Evolutionary conservation across 2,113 vertebrate species (phyloP), one percentile per base, ranked within the genome.

Genomic region (Hydrolagus affinis): DNA sequence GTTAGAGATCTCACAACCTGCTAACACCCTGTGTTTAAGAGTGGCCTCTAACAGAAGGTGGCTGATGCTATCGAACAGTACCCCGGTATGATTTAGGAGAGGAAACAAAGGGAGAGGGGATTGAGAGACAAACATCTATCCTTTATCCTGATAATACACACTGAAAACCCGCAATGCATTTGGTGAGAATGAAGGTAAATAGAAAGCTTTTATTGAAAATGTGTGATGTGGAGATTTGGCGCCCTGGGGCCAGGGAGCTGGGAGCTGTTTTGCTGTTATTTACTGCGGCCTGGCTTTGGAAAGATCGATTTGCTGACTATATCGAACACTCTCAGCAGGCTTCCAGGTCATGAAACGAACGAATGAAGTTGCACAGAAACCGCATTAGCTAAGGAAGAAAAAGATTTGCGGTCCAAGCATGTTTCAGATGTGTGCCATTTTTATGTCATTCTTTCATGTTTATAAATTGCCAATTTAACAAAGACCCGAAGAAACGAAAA

Each of bases 241-340:
- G 78, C 28, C 78, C 28, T 83, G 25, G 12, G 25, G 78, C 62
- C 21, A 32, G 3, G 14, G 17, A n/a, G 25, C 32, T 83, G 60
- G 19, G 60, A 30, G 62, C 60, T 83, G 60, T 62, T 30, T 83
- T 83, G 25, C 78, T 83, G 19, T 64, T 64, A n/a, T n/a, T n/a
- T n/a, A 62, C 59, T 64, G 64, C 62, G 10, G 4, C 66, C 25
- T 83, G 64, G 25, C 60, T 66, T 64, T 83, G 78, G 28, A 32
- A 10, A 66, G 60, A 19, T 8, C 28, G 28, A 30, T 32, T 25
- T 83, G 62, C 15, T 25, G 28, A 44, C 30, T 8, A 15, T 15
- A 75, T 75, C 44, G 17, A 83, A 60, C 28, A 14, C 44, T 6
- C 44, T 44, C 44, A 44, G 44, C 44, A 6, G 2, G 1, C 44